phyloP scores from a whole-genome alignment of 2,797 vertebrate genomes.

The Falco berigora region DNA sequence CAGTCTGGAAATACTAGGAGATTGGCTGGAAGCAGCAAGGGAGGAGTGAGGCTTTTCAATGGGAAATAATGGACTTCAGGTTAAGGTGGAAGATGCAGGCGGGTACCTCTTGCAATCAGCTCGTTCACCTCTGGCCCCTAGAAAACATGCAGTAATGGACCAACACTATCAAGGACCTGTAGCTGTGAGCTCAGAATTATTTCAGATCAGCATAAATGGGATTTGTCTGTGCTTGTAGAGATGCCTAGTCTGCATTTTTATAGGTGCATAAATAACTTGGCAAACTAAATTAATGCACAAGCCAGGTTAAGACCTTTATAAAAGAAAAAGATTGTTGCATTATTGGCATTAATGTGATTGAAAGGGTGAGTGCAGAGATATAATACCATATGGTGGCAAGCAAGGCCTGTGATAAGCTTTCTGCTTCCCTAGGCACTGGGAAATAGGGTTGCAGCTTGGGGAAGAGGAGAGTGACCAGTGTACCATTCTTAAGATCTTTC shows the following conservation, averaged over 20 bases:
- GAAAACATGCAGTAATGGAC: background rate
- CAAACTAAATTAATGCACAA: constrained; percentile 16
- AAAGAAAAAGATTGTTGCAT: constrained; percentile 30
- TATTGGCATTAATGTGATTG: constrained; percentile 31
- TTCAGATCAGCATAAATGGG: background rate
- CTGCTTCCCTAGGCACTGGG: background rate
- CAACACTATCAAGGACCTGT: background rate
- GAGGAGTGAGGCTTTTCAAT: background rate
- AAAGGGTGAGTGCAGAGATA: background rate
- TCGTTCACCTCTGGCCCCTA: background rate
- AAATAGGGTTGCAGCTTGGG: background rate
- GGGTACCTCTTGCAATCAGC: background rate
- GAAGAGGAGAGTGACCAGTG: background rate
- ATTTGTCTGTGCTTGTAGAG: background rate
- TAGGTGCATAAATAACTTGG: constrained; percentile 10
- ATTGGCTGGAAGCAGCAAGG: background rate
- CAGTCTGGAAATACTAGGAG: background rate
- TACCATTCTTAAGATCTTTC: background rate
- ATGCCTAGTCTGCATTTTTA: constrained; percentile 42
- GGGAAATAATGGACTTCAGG: background rate
- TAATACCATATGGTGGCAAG: background rate
- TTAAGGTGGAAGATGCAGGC: background rate
- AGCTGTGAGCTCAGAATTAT: background rate
- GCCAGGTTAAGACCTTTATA: constrained; percentile 33
- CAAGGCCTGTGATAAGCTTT: background rate